Percentiles rank a stretch among this genome's conserved stretches.
Conservation (phyloP, 2,797 vertebrate species). For the Scleropages formosus region DNA sequence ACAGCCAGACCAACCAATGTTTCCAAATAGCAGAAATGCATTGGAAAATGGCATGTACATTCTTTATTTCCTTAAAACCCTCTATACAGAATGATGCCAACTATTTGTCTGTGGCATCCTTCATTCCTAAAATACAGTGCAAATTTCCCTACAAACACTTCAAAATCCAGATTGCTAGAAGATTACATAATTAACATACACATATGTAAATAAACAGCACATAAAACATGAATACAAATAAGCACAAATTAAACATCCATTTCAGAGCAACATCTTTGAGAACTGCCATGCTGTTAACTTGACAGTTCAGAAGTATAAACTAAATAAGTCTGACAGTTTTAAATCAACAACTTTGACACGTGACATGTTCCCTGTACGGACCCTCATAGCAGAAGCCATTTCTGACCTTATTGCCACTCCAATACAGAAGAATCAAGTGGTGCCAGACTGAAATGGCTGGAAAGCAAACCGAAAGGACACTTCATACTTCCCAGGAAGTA, state of each 20-base stretch:
- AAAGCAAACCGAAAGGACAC: not conserved
- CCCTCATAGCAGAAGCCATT: not conserved
- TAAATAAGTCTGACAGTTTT: not conserved
- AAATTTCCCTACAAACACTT: conserved; percentile 37
- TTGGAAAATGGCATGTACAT: not conserved
- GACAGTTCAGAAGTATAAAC: conserved; percentile 29
- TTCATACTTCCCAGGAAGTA: conserved; percentile 38
- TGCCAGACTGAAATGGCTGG: not conserved
- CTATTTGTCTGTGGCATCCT: conserved; percentile 47
- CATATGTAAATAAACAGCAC: no score
- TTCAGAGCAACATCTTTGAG: conserved; percentile 1
- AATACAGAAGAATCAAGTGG: not conserved
- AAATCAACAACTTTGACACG: not conserved
- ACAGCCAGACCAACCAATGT: no score
- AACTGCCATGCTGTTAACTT: not conserved
- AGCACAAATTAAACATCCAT: conserved; percentile 47
- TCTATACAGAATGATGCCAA: conserved; percentile 51
- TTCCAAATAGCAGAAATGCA: not conserved
- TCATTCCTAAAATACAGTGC: conserved; percentile 40
- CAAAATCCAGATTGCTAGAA: conserved; percentile 36
- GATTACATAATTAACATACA: conserved; percentile 38
- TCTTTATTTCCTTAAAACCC: conserved; percentile 32
- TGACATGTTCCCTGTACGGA: not conserved
- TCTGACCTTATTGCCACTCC: not conserved
- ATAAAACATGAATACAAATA: conserved; percentile 33